Evolutionary conservation across 2,888 invertebrate species (phyloP).

Genomic region (Pyrrhosoma nymphula): DNA sequence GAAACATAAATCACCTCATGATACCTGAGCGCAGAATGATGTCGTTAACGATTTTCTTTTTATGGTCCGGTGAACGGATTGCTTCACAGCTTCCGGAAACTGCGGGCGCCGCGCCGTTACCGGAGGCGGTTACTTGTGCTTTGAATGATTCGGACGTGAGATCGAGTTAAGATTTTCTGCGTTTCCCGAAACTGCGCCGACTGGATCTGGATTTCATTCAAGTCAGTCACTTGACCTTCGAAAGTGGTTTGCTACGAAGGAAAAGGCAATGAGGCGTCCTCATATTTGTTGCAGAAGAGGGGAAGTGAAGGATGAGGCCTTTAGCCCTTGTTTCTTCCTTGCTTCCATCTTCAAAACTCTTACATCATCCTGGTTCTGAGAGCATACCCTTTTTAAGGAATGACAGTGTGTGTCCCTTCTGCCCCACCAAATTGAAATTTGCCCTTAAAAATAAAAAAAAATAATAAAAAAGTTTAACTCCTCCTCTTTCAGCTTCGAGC

Average conservation of each 20-base stretch:
- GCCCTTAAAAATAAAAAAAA: neutral
- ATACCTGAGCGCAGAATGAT: no score
- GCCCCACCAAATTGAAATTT: neutral
- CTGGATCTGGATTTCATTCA: neutral
- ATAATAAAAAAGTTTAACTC: neutral
- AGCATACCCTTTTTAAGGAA: no score
- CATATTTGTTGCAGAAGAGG: neutral
- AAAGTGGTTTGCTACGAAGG: neutral
- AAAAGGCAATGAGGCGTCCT: neutral
- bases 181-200: neutral
- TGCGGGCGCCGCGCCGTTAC: no score
- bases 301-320: neutral
- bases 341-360: neutral
- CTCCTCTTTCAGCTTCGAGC: neutral
- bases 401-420: neutral
- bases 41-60: no score
- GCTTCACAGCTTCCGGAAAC: no score
- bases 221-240: neutral
- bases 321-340: neutral
- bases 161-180: neutral
- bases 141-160: neutral
- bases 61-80: no score
- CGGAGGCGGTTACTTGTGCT: no score
- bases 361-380: neutral
- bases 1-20: no score